These are phyloP conservation scores for Indicator indicator DNA, from an alignment of 2,113 vertebrate genomes.

Conservation along the genomic window DNA sequence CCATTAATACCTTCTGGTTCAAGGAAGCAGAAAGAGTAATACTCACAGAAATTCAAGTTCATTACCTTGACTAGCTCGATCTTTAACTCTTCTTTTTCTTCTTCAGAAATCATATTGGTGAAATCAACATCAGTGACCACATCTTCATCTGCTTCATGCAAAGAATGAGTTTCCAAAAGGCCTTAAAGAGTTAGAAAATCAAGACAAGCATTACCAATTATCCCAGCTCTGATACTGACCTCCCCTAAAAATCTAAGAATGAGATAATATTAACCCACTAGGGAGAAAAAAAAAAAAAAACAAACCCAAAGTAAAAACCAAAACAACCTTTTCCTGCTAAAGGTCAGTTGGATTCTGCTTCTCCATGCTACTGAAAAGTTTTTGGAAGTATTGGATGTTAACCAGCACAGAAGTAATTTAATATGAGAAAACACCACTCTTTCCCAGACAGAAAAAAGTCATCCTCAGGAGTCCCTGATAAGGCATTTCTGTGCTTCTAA, in stretches of 20 bases:
- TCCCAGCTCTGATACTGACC: background rate
- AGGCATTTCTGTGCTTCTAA: background rate
- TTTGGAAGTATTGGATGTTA: background rate
- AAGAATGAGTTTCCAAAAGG: conserved; percentile 85
- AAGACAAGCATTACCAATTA: background rate
- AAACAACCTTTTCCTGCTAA: background rate
- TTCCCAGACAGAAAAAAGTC: background rate
- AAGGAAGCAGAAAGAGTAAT: background rate
- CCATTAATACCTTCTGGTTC: background rate
- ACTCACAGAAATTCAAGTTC: background rate
- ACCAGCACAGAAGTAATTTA: background rate
- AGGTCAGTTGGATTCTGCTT: background rate
- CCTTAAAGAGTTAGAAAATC: conserved; percentile 74
- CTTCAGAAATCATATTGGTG: conserved; percentile 84
- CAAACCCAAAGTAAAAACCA: background rate
- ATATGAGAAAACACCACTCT: background rate
- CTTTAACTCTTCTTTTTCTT: conserved; percentile 92
- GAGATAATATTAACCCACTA: background rate
- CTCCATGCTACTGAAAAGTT: background rate
- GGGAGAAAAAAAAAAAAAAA: background rate
- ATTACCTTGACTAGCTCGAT: conserved; percentile 88
- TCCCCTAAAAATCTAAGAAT: background rate
- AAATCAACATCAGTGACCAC: conserved; percentile 84
- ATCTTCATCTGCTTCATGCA: conserved; percentile 88
- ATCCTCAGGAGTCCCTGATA: background rate